phyloP scores from a whole-genome alignment of 2,888 invertebrate genomes.

The Leptinotarsa tumamoca region DNA sequence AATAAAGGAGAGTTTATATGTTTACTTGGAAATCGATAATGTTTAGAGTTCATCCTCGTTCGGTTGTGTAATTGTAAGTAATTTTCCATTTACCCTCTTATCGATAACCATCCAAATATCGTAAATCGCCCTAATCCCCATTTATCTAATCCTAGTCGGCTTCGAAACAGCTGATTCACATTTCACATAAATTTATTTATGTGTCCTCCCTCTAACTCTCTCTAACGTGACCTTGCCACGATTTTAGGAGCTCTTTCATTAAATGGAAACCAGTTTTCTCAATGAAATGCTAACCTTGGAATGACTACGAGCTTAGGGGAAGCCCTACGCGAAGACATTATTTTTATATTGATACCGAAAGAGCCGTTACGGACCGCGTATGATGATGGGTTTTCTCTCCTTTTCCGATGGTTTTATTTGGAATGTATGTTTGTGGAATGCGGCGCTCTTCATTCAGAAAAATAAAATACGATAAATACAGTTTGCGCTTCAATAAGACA shows the following conservation, averaged over 20 bases:
- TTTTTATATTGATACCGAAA: slow-evolving; percentile 36
- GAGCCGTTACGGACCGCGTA: slow-evolving; percentile 12
- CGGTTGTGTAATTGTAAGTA: slow-evolving; percentile 25
- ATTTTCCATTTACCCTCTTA: slow-evolving; percentile 24
- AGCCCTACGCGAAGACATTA: slow-evolving; percentile 34
- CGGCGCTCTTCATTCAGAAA: slow-evolving; percentile 16
- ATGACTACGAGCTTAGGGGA: slow-evolving; percentile 33
- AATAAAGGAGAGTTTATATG: too few species aligned
- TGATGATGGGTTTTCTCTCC: slow-evolving; percentile 21
- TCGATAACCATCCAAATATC: slow-evolving; percentile 25
- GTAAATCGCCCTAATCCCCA: slow-evolving; percentile 32
- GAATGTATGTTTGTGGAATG: slow-evolving; percentile 11
- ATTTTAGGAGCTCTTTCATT: slow-evolving; percentile 40
- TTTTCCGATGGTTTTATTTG: slow-evolving; percentile 14
- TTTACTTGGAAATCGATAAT: too few species aligned
- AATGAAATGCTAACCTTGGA: slow-evolving; percentile 39
- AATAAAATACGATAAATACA: not conserved
- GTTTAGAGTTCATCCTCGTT: not conserved
- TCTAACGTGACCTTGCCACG: slow-evolving; percentile 38
- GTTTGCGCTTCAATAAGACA: slow-evolving; percentile 4
- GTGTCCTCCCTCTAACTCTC: slow-evolving; percentile 28
- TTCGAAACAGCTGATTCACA: slow-evolving; percentile 40
- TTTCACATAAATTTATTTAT: slow-evolving; percentile 39
- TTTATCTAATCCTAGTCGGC: slow-evolving; percentile 36
- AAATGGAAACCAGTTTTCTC: slow-evolving; percentile 39